Base-by-base conservation (phyloP, 2,797 vertebrate genomes). In the Lithobates sylvaticus region DNA sequence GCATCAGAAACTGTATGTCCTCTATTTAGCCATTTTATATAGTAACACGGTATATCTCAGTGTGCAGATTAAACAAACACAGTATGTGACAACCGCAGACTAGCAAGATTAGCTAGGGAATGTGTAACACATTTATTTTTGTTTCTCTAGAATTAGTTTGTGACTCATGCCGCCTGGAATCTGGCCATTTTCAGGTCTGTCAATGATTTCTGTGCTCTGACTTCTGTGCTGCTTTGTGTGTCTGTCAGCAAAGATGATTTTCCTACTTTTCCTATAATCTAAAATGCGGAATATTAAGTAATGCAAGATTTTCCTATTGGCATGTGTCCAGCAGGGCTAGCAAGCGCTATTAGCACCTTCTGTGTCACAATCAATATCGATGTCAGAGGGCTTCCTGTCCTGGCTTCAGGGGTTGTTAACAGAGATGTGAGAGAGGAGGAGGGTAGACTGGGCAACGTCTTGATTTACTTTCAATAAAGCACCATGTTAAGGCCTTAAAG, bases 61-160 rank as follows among this genome's bases (percentile, higher is more conserved):
- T 54, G 76, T 36, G 73, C 81, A 86, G 74, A 86, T 86, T 76
- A 86, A 79, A 87, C 64, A 87, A 87, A 87, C 81, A 87, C 86
- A 87, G 81, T 84, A 76, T 84, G 81, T 87, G 81, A 84, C 86
- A 87, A 87, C 86, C 86, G 70, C 86, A 79, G 86, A 84, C 86
- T 80, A 80, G 86, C 86, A 74, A 87, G 76, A 84, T 87, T 87
- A 87, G 76, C 86, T 61, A 34, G 86, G 86, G 81, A 87, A 87
- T 87, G 81, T 87, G 86, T 84, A 87, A 84, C 86, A 81, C 84
- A 87, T 87, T 87, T 87, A 87, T 87, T 87, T 87, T 87, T 87
- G 86, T 83, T 87, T 79, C 86, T 78, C 86, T 83, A 74, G 86
- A 87, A 87, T 87, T 87, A 83, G 86, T 68, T 78, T 87, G 86